These are phyloP conservation scores for Busseola fusca DNA, from an alignment of 2,888 invertebrate genomes.

Conservation along the genomic window DNA sequence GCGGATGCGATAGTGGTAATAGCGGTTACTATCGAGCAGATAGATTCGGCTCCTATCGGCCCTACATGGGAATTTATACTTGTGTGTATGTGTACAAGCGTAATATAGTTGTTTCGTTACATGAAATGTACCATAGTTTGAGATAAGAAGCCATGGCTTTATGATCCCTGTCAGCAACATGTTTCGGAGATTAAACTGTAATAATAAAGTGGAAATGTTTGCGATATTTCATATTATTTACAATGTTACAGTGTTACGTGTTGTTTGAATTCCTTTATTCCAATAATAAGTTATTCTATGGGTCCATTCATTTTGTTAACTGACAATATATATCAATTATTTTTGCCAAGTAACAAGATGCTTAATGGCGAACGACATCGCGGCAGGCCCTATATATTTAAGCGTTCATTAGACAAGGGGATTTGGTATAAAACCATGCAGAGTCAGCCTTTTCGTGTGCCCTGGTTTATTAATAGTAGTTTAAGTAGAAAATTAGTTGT, in stretches of 20 bases:
- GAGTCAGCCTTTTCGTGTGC: no score
- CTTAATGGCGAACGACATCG: not conserved
- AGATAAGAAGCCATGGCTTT: conserved; percentile 60
- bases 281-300: not conserved
- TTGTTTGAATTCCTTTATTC: conserved; percentile 36
- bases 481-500: no score
- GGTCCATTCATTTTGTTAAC: conserved; percentile 4
- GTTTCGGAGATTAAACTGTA: conserved; percentile 62
- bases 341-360: not conserved
- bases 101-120: conserved; percentile 61
- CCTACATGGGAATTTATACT: conserved; percentile 80
- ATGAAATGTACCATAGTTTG: conserved; percentile 60
- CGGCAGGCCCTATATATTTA: no score
- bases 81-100: conserved; percentile 60
- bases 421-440: no score
- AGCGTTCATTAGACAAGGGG: no score
- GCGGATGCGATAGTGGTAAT: conserved; percentile 86
- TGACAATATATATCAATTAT: not conserved
- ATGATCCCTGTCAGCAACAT: conserved; percentile 63
- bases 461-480: no score
- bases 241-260: conserved; percentile 36
- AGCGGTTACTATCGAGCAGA: conserved; percentile 80
- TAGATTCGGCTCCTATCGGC: conserved; percentile 80
- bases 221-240: conserved; percentile 56
- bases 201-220: conserved; percentile 60